A percentile compares a stretch with the other conserved stretches of the same genome.
Conservation (phyloP, 2,113 vertebrate species). For the Sterrhoptilus dennistouni region DNA sequence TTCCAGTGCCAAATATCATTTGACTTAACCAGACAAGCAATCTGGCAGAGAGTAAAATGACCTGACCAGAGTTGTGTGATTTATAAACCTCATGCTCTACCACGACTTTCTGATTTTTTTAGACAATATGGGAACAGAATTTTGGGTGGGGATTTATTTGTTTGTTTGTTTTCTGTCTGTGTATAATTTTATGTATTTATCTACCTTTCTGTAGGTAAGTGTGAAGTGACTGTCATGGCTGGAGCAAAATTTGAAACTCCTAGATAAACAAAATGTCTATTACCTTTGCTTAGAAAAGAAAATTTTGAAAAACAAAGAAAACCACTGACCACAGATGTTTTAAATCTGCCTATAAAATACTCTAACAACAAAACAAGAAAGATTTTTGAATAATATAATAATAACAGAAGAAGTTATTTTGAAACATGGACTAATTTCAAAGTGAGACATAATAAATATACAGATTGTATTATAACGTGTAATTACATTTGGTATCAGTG, state of each 20-base stretch:
- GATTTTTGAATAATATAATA: background rate
- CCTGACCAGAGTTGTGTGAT: background rate
- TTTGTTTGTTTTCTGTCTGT: background rate
- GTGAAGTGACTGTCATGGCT: background rate
- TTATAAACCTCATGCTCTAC: background rate
- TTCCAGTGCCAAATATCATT: background rate
- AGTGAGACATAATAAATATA: background rate
- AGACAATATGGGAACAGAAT: background rate
- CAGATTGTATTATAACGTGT: background rate
- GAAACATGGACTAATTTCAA: background rate
- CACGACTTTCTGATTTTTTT: accelerated
- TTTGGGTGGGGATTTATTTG: accelerated
- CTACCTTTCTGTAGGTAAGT: background rate
- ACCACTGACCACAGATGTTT: background rate
- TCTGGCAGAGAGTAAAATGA: background rate
- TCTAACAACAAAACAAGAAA: background rate
- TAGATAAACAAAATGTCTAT: background rate
- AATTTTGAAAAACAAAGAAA: no score
- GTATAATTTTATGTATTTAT: background rate
- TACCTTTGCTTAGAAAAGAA: background rate
- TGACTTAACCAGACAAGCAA: background rate
- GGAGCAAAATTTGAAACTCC: background rate
- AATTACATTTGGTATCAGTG: background rate
- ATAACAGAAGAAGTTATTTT: background rate
- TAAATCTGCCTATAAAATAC: background rate